These are phyloP conservation scores for Montipora capricornis DNA, from an alignment of 64 coral and sea anemone species.

Conservation along the genomic window DNA sequence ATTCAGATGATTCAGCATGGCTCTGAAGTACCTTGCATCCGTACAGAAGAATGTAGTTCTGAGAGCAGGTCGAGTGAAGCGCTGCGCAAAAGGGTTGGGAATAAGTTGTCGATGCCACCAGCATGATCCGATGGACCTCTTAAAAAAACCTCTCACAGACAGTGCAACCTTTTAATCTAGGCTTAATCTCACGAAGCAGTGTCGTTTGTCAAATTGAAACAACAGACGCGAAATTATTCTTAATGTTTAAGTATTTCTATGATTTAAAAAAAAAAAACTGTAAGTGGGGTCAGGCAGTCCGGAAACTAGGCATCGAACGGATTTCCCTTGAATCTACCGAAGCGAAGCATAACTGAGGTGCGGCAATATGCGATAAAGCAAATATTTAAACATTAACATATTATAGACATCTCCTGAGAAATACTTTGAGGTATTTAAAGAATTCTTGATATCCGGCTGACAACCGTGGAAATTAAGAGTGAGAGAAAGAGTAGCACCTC, in stretches of 20 bases:
- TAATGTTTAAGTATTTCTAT: neutral
- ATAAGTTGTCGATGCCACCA: too few species aligned
- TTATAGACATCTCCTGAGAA: neutral
- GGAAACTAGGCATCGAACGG: neutral
- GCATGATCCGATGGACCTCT: too few species aligned
- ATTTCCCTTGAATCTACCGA: neutral
- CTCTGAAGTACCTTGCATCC: too few species aligned
- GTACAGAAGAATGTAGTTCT: too few species aligned
- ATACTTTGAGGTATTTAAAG: neutral
- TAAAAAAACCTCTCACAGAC: too few species aligned
- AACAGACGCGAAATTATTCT: neutral
- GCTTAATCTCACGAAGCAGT: too few species aligned
- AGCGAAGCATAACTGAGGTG: neutral
- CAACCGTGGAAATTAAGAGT: too few species aligned
- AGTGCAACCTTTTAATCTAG: too few species aligned
- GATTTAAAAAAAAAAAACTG: neutral
- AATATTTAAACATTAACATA: constrained; percentile 41
- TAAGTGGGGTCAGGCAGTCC: neutral
- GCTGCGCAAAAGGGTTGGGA: too few species aligned
- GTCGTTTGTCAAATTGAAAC: neutral
- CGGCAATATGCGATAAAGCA: constrained; percentile 17
- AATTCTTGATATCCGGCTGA: neutral
- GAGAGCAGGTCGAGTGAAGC: too few species aligned
- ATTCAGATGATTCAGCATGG: too few species aligned
- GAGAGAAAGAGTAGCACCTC: neutral